A percentile compares a stretch with the other conserved stretches of the same genome.
phyloP scores from a whole-genome alignment of 1,140 invertebrate species.

The Drosophila santomea region DNA sequence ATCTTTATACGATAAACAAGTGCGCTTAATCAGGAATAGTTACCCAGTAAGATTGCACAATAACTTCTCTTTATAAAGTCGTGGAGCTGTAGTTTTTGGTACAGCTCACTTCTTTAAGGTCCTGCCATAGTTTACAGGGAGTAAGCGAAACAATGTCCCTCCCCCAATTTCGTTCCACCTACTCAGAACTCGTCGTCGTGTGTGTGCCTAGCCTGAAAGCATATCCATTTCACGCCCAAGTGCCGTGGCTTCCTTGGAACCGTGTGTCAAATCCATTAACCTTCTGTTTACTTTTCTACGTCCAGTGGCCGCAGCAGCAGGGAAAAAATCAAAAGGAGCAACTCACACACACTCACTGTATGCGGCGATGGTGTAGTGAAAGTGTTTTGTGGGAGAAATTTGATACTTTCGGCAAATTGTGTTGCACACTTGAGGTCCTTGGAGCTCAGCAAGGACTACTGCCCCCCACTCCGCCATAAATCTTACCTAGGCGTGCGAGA shows the following conservation, averaged over 20 bases:
- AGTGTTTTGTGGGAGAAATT: constrained; percentile 67
- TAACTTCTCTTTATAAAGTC: background rate
- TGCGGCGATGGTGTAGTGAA: constrained; percentile 15
- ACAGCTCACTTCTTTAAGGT: constrained; percentile 2
- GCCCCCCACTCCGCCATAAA: constrained; percentile 55
- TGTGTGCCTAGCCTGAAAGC: constrained; percentile 77
- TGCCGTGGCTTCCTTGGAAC: constrained; percentile 63
- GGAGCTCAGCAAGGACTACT: constrained; percentile 38
- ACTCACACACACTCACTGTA: no score
- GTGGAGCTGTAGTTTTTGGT: background rate
- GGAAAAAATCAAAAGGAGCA: constrained; percentile 51
- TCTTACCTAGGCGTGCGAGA: constrained; percentile 72
- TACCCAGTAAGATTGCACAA: no score
- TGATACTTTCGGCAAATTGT: constrained; percentile 83
- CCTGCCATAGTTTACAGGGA: background rate
- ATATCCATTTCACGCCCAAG: constrained; percentile 82
- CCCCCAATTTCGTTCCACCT: constrained; percentile 9
- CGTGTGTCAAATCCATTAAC: constrained; percentile 84
- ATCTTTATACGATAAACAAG: no score
- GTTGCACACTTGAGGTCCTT: constrained; percentile 78
- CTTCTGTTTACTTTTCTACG: constrained; percentile 84
- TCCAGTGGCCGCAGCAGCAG: constrained; percentile 47
- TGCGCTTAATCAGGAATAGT: no score
- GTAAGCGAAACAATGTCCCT: constrained; percentile 28
- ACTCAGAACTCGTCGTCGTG: constrained; percentile 17